Evolutionary conservation across 2,888 invertebrate species (phyloP), one percentile per base, ranked within the genome.

Genomic region (Morpho helenor): DNA sequence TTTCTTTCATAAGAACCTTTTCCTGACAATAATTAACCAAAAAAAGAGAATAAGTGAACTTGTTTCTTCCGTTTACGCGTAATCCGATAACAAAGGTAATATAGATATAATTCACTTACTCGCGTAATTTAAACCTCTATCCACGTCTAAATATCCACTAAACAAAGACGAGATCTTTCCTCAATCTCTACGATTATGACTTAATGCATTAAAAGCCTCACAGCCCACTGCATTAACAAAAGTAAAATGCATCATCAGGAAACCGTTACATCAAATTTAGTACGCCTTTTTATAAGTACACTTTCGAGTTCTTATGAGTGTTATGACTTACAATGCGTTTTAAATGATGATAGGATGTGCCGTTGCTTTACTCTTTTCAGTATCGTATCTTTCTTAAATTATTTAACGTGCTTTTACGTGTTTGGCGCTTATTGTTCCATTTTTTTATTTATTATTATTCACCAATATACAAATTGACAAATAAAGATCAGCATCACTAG

Each of bases 261-360:
- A 52, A 52, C 52, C 56, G 60, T 56, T 60, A 60, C 49, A 54
- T 49, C 41, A 56, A 45, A 56, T 55, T 55, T 59, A 56, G 48
- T 52, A 41, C 39, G 53, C 31, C 44, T 52, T 53, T 58, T 61
- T 49, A 55, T 53, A 53, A 59, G 53, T 61, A 60, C 60, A 52
- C 66, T 67, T 67, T 68, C 69, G 69, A 76, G 71, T 72, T 46
- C n/a, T 46, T 44, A 48, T 22, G 53, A 53, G 53, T 53, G 40
- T 53, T 46, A 53, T 53, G 53, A 47, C 45, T 53, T 41, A 53
- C 45, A 74, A 77, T 73, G 70, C 61, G 58, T 47, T 57, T 23
- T 2, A 42, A 49, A 50, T 49, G 49, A 46, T 23, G 31, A 10
- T n/a, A 46, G 45, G 41, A 49, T 44, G 42, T 23, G 9, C 22